These are phyloP conservation scores for Hirtodrosophila trivittata DNA, from an alignment of 2,888 invertebrate genomes.

Conservation along the genomic window DNA sequence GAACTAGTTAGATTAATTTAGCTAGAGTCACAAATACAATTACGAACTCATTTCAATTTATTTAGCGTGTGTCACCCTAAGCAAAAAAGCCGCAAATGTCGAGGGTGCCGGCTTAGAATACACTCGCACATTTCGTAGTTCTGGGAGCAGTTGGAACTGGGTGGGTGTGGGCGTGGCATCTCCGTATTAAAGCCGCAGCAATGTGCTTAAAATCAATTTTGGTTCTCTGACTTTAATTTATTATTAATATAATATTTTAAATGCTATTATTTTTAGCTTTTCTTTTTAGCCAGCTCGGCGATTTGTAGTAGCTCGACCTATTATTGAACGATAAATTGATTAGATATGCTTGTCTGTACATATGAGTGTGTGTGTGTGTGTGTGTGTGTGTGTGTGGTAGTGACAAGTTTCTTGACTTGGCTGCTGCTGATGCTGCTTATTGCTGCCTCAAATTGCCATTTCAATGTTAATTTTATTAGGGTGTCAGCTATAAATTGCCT, in stretches of 20 bases:
- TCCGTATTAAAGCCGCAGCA: constrained; percentile 36
- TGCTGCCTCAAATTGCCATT: constrained; percentile 79
- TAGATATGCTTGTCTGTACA: constrained; percentile 62
- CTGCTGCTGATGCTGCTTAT: constrained; percentile 53
- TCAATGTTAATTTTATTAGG: constrained; percentile 82
- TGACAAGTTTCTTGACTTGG: constrained; percentile 43
- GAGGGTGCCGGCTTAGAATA: constrained; percentile 16
- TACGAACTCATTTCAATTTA: constrained; percentile 79
- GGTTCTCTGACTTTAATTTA: constrained; percentile 27
- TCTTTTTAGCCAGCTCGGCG: constrained; percentile 51
- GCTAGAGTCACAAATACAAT: constrained; percentile 77
- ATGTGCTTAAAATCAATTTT: constrained; percentile 35
- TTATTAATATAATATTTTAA: constrained; percentile 19
- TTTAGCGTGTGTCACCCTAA: constrained; percentile 60
- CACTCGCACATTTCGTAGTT: too few species aligned
- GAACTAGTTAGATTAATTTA: constrained; percentile 75
- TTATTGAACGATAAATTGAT: constrained; percentile 82
- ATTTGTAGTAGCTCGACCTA: constrained; percentile 71
- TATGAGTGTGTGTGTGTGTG: constrained; percentile 2
- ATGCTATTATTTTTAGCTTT: constrained; percentile 25
- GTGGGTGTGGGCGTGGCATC: not conserved
- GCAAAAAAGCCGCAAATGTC: constrained; percentile 19
- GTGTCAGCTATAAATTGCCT: constrained; percentile 80
- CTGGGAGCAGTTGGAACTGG: not conserved
- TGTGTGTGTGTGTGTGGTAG: constrained; percentile 33